Conservation (phyloP, 1,140 invertebrate genomes). For the Zophobas atratus region DNA sequence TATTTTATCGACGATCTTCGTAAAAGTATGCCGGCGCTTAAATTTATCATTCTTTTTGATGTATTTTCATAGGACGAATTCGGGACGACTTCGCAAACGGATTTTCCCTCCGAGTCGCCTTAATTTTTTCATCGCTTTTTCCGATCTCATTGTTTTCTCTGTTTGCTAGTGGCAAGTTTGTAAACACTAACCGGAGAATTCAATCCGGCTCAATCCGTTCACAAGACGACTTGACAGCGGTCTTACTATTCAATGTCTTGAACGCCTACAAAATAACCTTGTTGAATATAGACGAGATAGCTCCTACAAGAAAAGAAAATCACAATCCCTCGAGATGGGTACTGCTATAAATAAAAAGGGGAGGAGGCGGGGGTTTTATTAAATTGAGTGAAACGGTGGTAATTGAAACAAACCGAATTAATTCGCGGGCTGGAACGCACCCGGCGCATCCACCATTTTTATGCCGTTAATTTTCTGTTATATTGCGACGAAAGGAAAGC, state of each 20-base stretch:
- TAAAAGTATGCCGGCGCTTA: neutral
- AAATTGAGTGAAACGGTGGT: neutral
- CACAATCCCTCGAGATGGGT: conserved; percentile 21
- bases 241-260: conserved; percentile 43
- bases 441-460: conserved; percentile 14
- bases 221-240: conserved; percentile 40
- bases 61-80: conserved; percentile 1
- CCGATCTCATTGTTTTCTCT: neutral
- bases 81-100: neutral
- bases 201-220: conserved; percentile 40
- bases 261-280: conserved; percentile 40
- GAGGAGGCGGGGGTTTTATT: neutral
- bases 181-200: conserved; percentile 37
- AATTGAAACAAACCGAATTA: no score
- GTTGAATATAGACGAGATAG: conserved; percentile 39
- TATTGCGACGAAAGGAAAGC: neutral
- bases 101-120: neutral
- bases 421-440: neutral
- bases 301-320: conserved; percentile 28
- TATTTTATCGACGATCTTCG: conserved; percentile 6
- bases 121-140: no score
- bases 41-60: conserved; percentile 13
- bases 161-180: conserved; percentile 12
- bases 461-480: neutral
- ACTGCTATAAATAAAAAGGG: conserved; percentile 16